Evolutionary conservation across 2,797 vertebrate species (phyloP).

Genomic region (Scolopax bukidnonensis): DNA sequence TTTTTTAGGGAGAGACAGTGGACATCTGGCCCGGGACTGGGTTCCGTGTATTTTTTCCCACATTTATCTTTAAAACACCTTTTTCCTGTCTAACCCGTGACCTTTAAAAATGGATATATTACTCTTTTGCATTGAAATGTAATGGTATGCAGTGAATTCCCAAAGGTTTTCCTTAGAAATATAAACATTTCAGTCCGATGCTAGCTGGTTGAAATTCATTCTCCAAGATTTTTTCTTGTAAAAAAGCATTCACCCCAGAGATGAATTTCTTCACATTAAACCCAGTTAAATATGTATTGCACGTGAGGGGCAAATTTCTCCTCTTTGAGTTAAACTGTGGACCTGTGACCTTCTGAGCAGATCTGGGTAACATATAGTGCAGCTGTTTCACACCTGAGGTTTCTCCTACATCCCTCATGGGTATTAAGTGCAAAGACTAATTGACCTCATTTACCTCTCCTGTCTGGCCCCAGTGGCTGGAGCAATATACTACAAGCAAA

Average conservation of each 20-base stretch:
- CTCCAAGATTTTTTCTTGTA: background rate
- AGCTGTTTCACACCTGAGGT: background rate
- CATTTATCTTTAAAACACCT: background rate
- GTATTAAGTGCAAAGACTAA: background rate
- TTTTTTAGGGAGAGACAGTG: background rate
- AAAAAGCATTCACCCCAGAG: background rate
- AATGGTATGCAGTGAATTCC: background rate
- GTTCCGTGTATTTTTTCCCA: background rate
- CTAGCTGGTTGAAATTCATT: slow-evolving; percentile 28
- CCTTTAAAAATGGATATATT: background rate
- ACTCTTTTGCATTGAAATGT: background rate
- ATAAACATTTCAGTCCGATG: slow-evolving; percentile 15
- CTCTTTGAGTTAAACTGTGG: slow-evolving; percentile 33
- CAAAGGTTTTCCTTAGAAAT: background rate
- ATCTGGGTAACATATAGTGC: background rate
- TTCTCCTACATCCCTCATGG: background rate
- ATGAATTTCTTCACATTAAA: slow-evolving; percentile 66
- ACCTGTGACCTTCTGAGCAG: background rate
- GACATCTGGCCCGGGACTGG: background rate
- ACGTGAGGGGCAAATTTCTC: background rate
- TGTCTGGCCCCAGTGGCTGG: background rate
- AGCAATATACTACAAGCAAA: background rate
- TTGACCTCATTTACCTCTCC: background rate
- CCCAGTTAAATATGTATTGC: slow-evolving; percentile 62
- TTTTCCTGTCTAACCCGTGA: background rate